A percentile compares a stretch with the other conserved stretches of the same genome.
Evolutionary conservation across 2,113 vertebrate species (phyloP).

Genomic region (Amphiprion percula): DNA sequence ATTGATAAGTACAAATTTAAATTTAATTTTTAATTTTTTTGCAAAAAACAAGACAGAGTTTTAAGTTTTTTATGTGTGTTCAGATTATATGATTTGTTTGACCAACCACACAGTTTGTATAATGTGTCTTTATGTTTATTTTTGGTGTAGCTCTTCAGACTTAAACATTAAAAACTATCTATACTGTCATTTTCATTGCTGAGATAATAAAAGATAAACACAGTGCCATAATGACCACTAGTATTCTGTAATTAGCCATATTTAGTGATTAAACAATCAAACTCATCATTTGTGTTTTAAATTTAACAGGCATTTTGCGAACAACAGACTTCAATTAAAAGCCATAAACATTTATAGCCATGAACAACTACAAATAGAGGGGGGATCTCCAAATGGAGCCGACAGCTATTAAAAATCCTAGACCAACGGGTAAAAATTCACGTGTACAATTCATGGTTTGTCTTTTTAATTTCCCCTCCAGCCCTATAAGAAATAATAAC

Average conservation of each 20-base stretch:
- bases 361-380: not conserved
- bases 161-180: too few relatives aligned
- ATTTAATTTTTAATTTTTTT: too few relatives aligned
- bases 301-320: not conserved
- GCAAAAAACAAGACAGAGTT: too few relatives aligned
- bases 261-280: not conserved
- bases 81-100: too few relatives aligned
- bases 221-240: not conserved
- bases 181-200: not conserved
- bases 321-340: not conserved
- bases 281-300: not conserved
- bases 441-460: not conserved
- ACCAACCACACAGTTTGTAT: too few relatives aligned
- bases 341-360: not conserved
- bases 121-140: too few relatives aligned
- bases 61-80: too few relatives aligned
- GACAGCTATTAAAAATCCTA: not conserved
- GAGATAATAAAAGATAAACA: not conserved
- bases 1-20: too few relatives aligned
- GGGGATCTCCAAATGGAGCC: not conserved
- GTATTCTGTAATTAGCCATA: not conserved
- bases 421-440: not conserved
- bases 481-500: not conserved
- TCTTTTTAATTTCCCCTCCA: not conserved
- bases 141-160: too few relatives aligned